Evolutionary conservation across 1,140 invertebrate species (phyloP).

Genomic region (Tenebrio molitor): DNA sequence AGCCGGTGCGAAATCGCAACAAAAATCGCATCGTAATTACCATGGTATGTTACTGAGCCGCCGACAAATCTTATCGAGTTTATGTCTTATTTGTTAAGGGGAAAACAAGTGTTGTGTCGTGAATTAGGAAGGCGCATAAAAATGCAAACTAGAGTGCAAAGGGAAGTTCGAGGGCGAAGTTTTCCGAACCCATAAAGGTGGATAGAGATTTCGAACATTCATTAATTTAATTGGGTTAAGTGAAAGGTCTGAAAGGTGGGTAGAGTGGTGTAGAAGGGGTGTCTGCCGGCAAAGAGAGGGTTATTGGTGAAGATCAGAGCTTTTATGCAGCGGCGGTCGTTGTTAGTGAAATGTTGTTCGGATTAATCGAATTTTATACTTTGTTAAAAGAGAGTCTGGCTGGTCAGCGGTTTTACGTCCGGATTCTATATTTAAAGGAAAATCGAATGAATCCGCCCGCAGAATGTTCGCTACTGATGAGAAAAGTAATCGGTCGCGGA

Average conservation of each 20-base stretch:
- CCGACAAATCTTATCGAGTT: no score
- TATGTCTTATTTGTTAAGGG: no score
- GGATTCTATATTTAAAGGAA: constrained; percentile 55
- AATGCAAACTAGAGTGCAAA: constrained; percentile 50
- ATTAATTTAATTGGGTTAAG: constrained; percentile 60
- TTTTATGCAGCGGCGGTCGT: constrained; percentile 53
- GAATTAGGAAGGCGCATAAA: constrained; percentile 33
- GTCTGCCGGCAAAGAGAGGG: constrained; percentile 45
- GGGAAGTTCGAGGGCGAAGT: constrained; percentile 25
- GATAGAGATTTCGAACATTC: constrained; percentile 55
- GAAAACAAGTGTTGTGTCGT: no score
- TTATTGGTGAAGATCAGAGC: constrained; percentile 56
- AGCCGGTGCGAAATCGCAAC: no score
- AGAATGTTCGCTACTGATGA: constrained; percentile 53
- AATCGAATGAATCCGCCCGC: constrained; percentile 52
- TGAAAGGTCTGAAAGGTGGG: constrained; percentile 54
- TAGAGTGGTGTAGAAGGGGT: constrained; percentile 30
- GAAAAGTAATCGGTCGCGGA: constrained; percentile 52
- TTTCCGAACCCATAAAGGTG: constrained; percentile 54
- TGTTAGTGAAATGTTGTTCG: constrained; percentile 55
- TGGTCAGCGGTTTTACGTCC: constrained; percentile 55
- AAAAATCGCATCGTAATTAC: no score
- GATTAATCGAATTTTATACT: constrained; percentile 60
- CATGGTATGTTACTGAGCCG: no score
- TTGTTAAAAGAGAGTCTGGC: constrained; percentile 55